phyloP scores from a whole-genome alignment of 2,888 invertebrate genomes.

The Pterostichus madidus region DNA sequence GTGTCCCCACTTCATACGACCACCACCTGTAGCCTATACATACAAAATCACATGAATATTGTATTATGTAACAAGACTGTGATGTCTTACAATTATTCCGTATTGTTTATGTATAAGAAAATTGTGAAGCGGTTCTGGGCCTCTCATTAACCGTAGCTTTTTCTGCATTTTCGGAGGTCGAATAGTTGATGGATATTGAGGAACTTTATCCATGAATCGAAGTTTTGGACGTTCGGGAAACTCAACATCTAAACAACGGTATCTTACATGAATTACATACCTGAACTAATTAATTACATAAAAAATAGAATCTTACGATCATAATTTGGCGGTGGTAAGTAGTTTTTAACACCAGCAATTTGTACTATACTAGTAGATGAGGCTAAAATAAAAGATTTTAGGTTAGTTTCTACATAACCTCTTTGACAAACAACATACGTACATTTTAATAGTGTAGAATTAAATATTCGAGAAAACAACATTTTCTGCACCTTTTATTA shows the following conservation, averaged over 20 bases:
- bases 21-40: constrained; percentile 89
- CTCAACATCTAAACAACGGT: constrained; percentile 81
- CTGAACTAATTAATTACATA: neutral
- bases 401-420: constrained; percentile 45
- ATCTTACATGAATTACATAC: constrained; percentile 19
- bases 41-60: neutral
- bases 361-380: constrained; percentile 70
- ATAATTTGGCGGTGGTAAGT: constrained; percentile 84
- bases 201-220: constrained; percentile 85
- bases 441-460: constrained; percentile 46
- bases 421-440: constrained; percentile 22
- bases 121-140: constrained; percentile 93
- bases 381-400: constrained; percentile 43
- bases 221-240: constrained; percentile 87
- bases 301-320: constrained; percentile 79
- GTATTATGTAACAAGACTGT: neutral
- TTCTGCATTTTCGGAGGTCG: constrained; percentile 93
- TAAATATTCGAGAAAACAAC: constrained; percentile 44
- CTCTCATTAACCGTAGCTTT: constrained; percentile 90
- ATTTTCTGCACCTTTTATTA: constrained; percentile 17
- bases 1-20: constrained; percentile 88
- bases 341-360: constrained; percentile 84
- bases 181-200: constrained; percentile 82
- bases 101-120: constrained; percentile 93
- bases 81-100: constrained; percentile 89